Conservation (phyloP, 2,797 vertebrate genomes). For the Oreochromis mossambicus region DNA sequence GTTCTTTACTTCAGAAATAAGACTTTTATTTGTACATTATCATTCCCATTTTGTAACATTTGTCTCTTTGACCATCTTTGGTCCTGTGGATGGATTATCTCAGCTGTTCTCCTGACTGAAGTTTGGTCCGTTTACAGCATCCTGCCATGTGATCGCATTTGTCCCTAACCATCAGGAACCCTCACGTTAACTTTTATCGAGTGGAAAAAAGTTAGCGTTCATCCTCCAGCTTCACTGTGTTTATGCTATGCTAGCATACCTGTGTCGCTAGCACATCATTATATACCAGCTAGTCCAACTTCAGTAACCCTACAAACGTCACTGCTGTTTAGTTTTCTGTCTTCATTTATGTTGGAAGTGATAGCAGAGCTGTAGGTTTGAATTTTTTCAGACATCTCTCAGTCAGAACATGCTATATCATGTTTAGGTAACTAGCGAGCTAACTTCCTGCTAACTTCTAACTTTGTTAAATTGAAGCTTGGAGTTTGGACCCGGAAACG, state of each 20-base stretch:
- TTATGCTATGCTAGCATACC: neutral
- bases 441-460: neutral
- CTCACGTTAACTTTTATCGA: too few species aligned
- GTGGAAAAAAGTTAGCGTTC: too few species aligned
- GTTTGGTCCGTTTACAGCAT: neutral
- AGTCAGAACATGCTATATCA: neutral
- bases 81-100: neutral
- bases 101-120: neutral
- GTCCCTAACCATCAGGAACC: fast-evolving
- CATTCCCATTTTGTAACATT: slow-evolving; percentile 19
- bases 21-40: neutral
- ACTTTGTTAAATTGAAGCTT: neutral
- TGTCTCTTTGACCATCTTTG: slow-evolving; percentile 1
- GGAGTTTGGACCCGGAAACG: neutral
- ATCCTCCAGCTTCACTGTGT: too few species aligned
- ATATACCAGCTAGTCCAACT: fast-evolving
- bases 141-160: fast-evolving
- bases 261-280: too few species aligned
- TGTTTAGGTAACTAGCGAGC: neutral
- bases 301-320: too few species aligned
- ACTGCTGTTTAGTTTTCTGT: too few species aligned
- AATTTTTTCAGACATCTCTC: neutral
- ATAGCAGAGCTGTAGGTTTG: fast-evolving
- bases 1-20: slow-evolving; percentile 23
- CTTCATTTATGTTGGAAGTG: neutral